These are phyloP conservation scores for Leptinotarsa undecemlineata DNA, from an alignment of 1,140 invertebrate species.

Conservation along the genomic window DNA sequence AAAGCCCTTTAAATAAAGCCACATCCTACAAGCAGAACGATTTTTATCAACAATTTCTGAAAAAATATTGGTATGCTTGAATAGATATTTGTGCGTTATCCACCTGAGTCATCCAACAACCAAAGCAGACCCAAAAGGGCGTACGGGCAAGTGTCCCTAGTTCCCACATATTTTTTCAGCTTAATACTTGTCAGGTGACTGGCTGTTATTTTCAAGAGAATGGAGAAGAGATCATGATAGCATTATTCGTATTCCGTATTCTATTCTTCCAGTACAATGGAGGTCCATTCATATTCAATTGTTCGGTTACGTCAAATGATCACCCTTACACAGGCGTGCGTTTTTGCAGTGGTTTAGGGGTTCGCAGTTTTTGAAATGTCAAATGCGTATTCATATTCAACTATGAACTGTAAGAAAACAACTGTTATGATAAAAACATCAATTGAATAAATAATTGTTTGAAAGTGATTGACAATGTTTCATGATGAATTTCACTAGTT, in stretches of 20 bases:
- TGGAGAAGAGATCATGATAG: neutral
- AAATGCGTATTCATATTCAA: no score
- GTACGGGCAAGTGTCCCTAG: neutral
- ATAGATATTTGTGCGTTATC: neutral
- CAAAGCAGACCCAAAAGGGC: neutral
- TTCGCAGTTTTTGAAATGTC: no score
- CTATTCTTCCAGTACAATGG: neutral
- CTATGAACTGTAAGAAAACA: no score
- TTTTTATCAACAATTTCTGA: no score
- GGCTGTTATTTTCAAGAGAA: neutral
- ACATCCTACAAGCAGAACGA: no score
- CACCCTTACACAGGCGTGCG: neutral
- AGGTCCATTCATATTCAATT: neutral
- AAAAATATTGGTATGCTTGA: neutral
- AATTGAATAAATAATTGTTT: no score
- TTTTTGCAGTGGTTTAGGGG: neutral
- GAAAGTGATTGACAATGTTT: no score
- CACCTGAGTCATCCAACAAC: neutral
- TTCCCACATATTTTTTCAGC: constrained; percentile 5
- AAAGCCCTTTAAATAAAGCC: no score
- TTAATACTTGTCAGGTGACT: neutral
- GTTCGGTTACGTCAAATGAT: constrained; percentile 2
- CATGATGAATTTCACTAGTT: no score
- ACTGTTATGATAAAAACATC: no score
- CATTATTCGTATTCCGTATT: constrained; percentile 1